These are phyloP conservation scores for Charanyca ferruginea DNA, from an alignment of 2,888 invertebrate genomes.

Conservation along the genomic window DNA sequence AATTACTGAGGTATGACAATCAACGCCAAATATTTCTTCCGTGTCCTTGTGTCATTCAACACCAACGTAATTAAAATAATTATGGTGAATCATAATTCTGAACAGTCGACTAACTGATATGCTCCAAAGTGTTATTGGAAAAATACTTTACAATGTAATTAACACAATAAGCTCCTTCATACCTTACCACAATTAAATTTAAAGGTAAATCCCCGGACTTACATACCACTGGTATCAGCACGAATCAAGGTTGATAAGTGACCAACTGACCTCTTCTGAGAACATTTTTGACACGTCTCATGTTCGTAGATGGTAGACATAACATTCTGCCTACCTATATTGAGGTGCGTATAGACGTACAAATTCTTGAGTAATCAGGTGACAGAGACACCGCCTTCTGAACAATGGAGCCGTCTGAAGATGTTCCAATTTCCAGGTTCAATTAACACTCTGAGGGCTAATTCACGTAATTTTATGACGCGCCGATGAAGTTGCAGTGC, in stretches of 20 bases:
- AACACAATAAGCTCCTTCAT: neutral
- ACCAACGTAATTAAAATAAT: too few relatives aligned
- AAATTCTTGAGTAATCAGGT: slow-evolving; percentile 12
- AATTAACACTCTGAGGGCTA: too few relatives aligned
- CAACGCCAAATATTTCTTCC: too few relatives aligned
- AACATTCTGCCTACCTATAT: slow-evolving; percentile 33
- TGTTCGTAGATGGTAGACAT: slow-evolving; percentile 53
- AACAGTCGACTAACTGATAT: neutral
- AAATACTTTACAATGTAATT: slow-evolving; percentile 2
- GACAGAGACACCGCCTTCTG: slow-evolving; percentile 8
- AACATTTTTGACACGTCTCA: slow-evolving; percentile 53
- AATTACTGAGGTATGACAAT: too few relatives aligned
- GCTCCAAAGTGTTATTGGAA: neutral
- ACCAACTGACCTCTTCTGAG: slow-evolving; percentile 41
- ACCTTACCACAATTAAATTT: neutral
- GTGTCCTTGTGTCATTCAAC: too few relatives aligned
- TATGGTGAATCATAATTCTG: neutral
- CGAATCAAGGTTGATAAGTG: slow-evolving; percentile 5
- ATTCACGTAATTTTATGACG: too few relatives aligned
- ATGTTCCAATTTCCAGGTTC: neutral
- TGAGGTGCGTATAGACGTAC: neutral
- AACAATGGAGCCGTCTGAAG: neutral
- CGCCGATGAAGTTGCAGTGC: too few relatives aligned
- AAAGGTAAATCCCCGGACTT: slow-evolving; percentile 36
- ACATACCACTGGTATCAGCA: slow-evolving; percentile 27